Evolutionary conservation across 2,888 invertebrate species (phyloP).

Genomic region (Scrobipalpa costella): DNA sequence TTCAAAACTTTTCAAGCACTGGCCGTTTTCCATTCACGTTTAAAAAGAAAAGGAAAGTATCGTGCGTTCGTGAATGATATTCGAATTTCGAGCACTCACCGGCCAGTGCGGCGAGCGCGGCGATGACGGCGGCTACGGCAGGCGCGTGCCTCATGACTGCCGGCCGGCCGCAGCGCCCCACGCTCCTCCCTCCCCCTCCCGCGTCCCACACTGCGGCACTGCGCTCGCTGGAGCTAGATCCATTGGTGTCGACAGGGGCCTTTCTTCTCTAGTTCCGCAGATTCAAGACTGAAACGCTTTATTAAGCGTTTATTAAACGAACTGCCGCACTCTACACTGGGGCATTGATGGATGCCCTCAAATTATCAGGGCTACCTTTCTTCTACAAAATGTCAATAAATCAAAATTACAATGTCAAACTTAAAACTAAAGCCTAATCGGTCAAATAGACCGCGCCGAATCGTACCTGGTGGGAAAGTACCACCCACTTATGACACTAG

Average conservation of each 20-base stretch:
- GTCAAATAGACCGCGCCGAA: too few relatives aligned
- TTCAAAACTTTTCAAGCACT: neutral
- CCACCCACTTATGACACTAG: too few relatives aligned
- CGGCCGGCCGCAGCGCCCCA: slow-evolving; percentile 29
- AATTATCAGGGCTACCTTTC: too few relatives aligned
- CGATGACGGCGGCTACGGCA: slow-evolving; percentile 5
- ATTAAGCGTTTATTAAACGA: too few relatives aligned
- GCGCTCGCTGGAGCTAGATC: slow-evolving; percentile 51
- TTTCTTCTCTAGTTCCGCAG: neutral
- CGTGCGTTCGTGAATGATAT: slow-evolving; percentile 6
- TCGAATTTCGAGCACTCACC: slow-evolving; percentile 54
- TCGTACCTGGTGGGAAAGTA: too few relatives aligned
- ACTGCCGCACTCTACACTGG: too few relatives aligned
- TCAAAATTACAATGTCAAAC: too few relatives aligned
- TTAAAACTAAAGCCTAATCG: too few relatives aligned
- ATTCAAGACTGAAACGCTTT: too few relatives aligned
- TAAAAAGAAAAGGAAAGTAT: neutral
- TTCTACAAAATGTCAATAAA: too few relatives aligned
- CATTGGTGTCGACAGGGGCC: slow-evolving; percentile 36
- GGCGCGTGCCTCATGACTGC: slow-evolving; percentile 65
- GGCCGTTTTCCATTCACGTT: slow-evolving; percentile 16
- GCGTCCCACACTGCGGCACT: slow-evolving; percentile 78
- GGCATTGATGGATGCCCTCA: too few relatives aligned
- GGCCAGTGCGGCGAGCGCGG: slow-evolving; percentile 28
- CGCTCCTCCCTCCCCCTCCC: slow-evolving; percentile 50